Percentiles rank a stretch among this genome's conserved stretches.
Conservation (phyloP, 2,888 invertebrate genomes). For the Caenorhabditis drosophilae region DNA sequence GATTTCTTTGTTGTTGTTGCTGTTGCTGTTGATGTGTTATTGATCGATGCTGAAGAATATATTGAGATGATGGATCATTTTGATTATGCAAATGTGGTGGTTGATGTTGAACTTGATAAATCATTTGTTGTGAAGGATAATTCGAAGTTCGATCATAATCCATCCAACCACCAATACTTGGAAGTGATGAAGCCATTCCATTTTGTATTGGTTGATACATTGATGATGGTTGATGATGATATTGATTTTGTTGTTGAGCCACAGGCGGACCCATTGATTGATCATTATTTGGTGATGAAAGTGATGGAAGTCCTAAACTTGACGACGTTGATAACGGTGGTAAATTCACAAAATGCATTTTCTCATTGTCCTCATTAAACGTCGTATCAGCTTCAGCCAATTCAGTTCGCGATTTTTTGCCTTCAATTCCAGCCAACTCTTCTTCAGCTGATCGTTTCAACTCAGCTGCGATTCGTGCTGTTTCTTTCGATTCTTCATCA, state of each 20-base stretch:
- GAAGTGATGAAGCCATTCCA: conserved; percentile 8
- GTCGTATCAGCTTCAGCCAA: conserved; percentile 38
- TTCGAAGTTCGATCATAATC: neutral
- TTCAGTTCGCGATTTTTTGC: conserved; percentile 13
- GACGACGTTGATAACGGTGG: conserved; percentile 13
- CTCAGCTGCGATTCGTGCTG: conserved; percentile 40
- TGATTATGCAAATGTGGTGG: neutral
- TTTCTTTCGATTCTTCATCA: conserved; percentile 25
- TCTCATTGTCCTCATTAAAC: conserved; percentile 30
- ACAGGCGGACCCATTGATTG: conserved; percentile 2
- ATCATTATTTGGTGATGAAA: conserved; percentile 13
- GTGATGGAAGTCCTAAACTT: conserved; percentile 13
- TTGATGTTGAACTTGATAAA: neutral
- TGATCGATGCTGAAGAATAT: neutral
- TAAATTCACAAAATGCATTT: neutral
- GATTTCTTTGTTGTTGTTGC: neutral
- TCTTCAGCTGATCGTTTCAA: conserved; percentile 32
- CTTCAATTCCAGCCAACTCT: conserved; percentile 14
- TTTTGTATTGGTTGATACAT: conserved; percentile 3
- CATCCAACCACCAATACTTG: conserved; percentile 4
- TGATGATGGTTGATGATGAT: neutral
- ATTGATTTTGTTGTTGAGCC: neutral
- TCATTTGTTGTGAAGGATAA: neutral
- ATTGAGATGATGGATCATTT: neutral
- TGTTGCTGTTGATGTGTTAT: conserved; percentile 1